These are phyloP conservation scores for Stratiolaelaps scimitus DNA, from an alignment of 1,140 invertebrate genomes.

Conservation along the genomic window DNA sequence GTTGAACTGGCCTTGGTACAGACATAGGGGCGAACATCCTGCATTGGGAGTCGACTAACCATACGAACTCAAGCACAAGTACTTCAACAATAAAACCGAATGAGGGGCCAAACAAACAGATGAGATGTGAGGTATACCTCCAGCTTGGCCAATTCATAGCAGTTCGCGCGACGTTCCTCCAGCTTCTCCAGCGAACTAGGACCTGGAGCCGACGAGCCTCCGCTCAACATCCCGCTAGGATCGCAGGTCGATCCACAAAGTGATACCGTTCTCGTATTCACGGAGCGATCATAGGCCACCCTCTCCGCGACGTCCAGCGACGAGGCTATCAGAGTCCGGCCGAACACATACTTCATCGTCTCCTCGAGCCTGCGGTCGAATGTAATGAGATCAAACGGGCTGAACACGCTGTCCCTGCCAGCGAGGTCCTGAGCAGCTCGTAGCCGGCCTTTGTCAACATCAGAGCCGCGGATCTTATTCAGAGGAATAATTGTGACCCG, in stretches of 20 bases:
- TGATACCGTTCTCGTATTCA: constrained; percentile 69
- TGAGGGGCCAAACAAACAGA: too few relatives aligned
- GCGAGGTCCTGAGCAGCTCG: constrained; percentile 59
- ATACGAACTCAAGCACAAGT: too few relatives aligned
- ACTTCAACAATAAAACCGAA: too few relatives aligned
- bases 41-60: too few relatives aligned
- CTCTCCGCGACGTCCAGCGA: constrained; percentile 62
- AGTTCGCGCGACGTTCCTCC: background rate
- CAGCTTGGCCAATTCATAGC: background rate
- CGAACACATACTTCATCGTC: constrained; percentile 83
- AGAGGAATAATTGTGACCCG: constrained; percentile 74
- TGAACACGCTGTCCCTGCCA: constrained; percentile 63
- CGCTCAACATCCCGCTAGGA: constrained; percentile 73
- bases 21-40: too few relatives aligned
- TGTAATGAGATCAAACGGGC: constrained; percentile 65
- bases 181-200: constrained; percentile 8
- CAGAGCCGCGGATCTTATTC: constrained; percentile 62
- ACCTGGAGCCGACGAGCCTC: constrained; percentile 47
- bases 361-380: constrained; percentile 55
- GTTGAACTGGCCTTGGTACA: too few relatives aligned
- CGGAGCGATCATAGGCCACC: constrained; percentile 59
- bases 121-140: too few relatives aligned
- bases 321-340: constrained; percentile 65
- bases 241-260: constrained; percentile 82
- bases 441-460: constrained; percentile 51